A percentile compares a stretch with the other conserved stretches of the same genome.
Conservation (phyloP, 2,888 invertebrate genomes). For the Heliconius hortense region DNA sequence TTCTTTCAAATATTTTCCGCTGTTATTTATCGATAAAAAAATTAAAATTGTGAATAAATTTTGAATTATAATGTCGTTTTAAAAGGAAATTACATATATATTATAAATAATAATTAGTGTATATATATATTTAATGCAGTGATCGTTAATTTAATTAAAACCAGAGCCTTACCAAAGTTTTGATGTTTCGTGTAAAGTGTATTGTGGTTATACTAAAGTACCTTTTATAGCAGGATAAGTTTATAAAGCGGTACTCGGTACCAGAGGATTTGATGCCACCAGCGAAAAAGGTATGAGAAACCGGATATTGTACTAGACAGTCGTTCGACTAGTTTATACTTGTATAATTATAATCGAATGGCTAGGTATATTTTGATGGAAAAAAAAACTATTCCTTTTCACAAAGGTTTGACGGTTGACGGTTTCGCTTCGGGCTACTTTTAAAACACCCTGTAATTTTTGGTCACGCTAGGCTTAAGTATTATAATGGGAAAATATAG, state of each 20-base stretch:
- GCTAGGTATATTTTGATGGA: constrained; percentile 43
- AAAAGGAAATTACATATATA: constrained; percentile 22
- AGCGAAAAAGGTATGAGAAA: constrained; percentile 76
- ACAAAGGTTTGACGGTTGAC: constrained; percentile 50
- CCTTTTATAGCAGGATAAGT: constrained; percentile 48
- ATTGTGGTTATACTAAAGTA: constrained; percentile 60
- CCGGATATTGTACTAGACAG: constrained; percentile 74
- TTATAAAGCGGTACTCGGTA: constrained; percentile 38
- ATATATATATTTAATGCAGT: constrained; percentile 18
- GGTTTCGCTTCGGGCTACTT: constrained; percentile 47
- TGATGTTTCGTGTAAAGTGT: constrained; percentile 71
- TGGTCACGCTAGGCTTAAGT: constrained; percentile 66
- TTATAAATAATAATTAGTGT: constrained; percentile 29
- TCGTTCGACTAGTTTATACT: constrained; percentile 67
- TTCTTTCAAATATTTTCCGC: constrained; percentile 49
- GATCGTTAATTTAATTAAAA: constrained; percentile 35
- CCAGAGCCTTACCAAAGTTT: constrained; percentile 54
- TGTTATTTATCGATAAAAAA: constrained; percentile 53
- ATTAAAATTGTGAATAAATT: constrained; percentile 45
- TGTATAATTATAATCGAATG: constrained; percentile 57
- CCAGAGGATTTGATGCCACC: constrained; percentile 68
- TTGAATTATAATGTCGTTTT: constrained; percentile 43
- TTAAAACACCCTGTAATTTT: constrained; percentile 29
- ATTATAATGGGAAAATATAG: constrained; percentile 54
- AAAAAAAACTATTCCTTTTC: constrained; percentile 45